These are phyloP conservation scores for Amiota communis DNA, from an alignment of 2,888 invertebrate genomes.

Conservation along the genomic window DNA sequence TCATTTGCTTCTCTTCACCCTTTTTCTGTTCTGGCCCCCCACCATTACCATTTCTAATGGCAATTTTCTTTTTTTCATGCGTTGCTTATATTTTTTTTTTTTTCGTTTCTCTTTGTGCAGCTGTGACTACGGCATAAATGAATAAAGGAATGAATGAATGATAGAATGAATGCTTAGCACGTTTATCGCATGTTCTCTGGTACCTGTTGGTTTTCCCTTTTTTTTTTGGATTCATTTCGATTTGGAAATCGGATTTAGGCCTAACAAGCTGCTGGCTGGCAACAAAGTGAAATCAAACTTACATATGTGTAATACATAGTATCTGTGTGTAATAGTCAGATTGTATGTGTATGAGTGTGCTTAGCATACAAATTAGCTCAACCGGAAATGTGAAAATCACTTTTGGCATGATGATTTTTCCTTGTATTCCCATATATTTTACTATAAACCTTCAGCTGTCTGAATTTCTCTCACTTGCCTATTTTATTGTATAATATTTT, in stretches of 20 bases:
- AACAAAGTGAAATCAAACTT: too few relatives aligned
- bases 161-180: conserved; percentile 34
- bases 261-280: conserved; percentile 2
- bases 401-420: conserved; percentile 50
- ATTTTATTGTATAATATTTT: conserved; percentile 22
- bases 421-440: conserved; percentile 2
- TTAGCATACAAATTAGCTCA: conserved; percentile 65
- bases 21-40: background rate
- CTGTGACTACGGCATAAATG: background rate
- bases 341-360: conserved; percentile 40
- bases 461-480: conserved; percentile 18
- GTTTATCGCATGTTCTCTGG: conserved; percentile 35
- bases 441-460: background rate
- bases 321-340: conserved; percentile 32
- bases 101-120: background rate
- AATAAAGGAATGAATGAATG: background rate
- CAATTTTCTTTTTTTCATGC: background rate
- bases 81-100: too few relatives aligned
- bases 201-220: conserved; percentile 54
- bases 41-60: background rate
- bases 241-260: conserved; percentile 16
- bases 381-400: conserved; percentile 61
- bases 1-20: background rate
- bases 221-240: too few relatives aligned
- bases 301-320: too few relatives aligned